phyloP scores from a whole-genome alignment of 2,888 invertebrate species.

The Acheta domesticus region DNA sequence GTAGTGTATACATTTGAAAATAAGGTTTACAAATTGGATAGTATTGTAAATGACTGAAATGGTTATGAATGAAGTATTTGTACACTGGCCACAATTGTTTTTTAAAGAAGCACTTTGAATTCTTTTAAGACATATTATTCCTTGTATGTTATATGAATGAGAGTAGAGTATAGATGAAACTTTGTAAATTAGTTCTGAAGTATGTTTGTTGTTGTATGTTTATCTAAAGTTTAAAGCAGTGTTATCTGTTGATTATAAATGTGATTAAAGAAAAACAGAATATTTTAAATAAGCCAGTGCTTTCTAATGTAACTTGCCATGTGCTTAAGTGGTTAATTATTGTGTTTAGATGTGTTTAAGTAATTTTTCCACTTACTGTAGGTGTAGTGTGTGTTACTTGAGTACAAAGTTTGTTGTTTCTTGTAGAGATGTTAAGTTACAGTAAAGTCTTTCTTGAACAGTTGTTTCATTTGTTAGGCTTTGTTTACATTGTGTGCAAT shows the following conservation, averaged over 20 bases:
- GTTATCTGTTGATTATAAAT: constrained; percentile 18
- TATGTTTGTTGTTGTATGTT: constrained; percentile 18
- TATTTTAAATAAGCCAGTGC: not conserved
- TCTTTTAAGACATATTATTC: not conserved
- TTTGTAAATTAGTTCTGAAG: not conserved
- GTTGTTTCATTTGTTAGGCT: not conserved
- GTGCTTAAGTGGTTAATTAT: not conserved
- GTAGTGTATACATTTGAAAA: not conserved
- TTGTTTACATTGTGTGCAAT: constrained; percentile 7
- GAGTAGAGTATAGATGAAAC: not conserved
- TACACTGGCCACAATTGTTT: not conserved
- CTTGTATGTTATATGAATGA: constrained; percentile 1
- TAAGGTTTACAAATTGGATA: not conserved
- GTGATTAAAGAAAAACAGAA: constrained; percentile 1
- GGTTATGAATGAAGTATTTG: not conserved
- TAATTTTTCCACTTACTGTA: not conserved
- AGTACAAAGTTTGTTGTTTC: constrained; percentile 18
- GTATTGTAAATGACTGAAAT: not conserved
- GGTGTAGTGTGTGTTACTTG: not conserved
- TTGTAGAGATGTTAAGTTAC: not conserved
- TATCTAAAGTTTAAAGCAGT: constrained; percentile 18
- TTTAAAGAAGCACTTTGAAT: not conserved
- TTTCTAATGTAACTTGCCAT: constrained; percentile 18
- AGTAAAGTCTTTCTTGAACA: not conserved
- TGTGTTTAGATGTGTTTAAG: constrained; percentile 7